These are phyloP conservation scores for Pao palembangensis DNA, from an alignment of 2,113 vertebrate species.

Conservation along the genomic window DNA sequence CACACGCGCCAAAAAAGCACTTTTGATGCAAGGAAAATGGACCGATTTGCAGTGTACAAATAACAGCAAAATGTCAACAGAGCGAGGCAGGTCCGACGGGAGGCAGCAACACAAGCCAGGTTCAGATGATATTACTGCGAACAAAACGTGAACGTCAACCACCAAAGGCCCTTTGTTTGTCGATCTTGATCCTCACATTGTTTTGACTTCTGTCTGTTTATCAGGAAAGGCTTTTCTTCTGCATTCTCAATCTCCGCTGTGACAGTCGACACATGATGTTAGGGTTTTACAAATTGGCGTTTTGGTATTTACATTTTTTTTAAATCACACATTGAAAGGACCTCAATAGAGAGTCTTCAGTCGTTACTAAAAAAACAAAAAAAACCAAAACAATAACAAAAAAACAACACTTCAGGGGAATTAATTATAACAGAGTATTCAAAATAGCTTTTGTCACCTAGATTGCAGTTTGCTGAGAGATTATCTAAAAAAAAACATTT, in stretches of 20 bases:
- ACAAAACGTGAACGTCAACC: conserved; percentile 66
- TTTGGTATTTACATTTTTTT: no score
- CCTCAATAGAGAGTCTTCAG: no score
- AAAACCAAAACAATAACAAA: no score
- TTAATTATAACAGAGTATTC: no score
- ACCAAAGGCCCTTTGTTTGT: conserved; percentile 61
- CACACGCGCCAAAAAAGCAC: conserved; percentile 68
- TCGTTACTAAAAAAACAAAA: no score
- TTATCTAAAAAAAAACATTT: no score
- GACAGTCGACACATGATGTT: background rate
- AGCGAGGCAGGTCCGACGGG: conserved; percentile 69
- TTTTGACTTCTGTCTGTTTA: conserved; percentile 52
- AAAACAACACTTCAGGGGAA: no score
- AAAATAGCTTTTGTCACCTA: no score
- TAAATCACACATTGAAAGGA: no score
- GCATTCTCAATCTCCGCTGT: conserved; percentile 19
- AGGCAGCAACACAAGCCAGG: conserved; percentile 71
- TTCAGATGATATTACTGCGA: conserved; percentile 73
- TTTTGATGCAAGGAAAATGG: conserved; percentile 78
- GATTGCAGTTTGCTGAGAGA: no score
- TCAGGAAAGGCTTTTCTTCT: conserved; percentile 28
- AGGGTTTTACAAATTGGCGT: no score
- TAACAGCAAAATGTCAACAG: conserved; percentile 74
- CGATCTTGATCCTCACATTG: conserved; percentile 46
- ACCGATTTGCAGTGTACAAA: conserved; percentile 77